phyloP scores from a whole-genome alignment of 2,113 vertebrate genomes.

The Phasianus colchicus region DNA sequence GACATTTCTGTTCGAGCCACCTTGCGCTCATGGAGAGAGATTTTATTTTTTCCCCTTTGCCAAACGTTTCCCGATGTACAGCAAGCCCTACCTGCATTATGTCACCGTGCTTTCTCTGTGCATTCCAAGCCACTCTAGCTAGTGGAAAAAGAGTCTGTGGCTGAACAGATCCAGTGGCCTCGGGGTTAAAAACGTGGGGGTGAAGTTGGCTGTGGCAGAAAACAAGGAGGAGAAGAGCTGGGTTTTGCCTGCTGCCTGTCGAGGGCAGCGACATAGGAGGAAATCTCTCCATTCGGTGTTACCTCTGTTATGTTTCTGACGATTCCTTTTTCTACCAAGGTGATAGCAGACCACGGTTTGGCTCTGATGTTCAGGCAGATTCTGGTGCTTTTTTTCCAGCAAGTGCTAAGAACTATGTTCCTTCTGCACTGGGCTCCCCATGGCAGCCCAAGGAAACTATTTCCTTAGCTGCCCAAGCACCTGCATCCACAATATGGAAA shows the following conservation, averaged over 20 bases:
- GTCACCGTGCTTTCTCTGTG: accelerated
- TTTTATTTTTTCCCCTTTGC: no score
- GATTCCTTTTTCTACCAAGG: background rate
- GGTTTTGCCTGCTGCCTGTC: background rate
- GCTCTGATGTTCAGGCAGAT: accelerated
- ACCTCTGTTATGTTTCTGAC: background rate
- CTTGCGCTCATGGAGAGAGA: background rate
- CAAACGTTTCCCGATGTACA: background rate
- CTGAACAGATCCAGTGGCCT: background rate
- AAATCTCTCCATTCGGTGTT: background rate
- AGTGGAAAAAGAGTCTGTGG: background rate
- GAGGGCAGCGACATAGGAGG: background rate
- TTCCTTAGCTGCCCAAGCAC: background rate
- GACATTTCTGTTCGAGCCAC: background rate
- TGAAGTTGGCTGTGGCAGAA: background rate
- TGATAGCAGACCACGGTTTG: background rate
- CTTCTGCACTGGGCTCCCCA: background rate
- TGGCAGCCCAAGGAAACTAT: background rate
- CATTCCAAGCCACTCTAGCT: background rate
- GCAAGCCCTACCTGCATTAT: background rate
- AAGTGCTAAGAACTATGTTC: background rate
- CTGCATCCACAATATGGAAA: accelerated
- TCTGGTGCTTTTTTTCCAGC: background rate
- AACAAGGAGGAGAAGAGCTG: background rate
- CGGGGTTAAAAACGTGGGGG: background rate